These are phyloP conservation scores for Sesia apiformis DNA, from an alignment of 2,888 invertebrate species.

Conservation along the genomic window DNA sequence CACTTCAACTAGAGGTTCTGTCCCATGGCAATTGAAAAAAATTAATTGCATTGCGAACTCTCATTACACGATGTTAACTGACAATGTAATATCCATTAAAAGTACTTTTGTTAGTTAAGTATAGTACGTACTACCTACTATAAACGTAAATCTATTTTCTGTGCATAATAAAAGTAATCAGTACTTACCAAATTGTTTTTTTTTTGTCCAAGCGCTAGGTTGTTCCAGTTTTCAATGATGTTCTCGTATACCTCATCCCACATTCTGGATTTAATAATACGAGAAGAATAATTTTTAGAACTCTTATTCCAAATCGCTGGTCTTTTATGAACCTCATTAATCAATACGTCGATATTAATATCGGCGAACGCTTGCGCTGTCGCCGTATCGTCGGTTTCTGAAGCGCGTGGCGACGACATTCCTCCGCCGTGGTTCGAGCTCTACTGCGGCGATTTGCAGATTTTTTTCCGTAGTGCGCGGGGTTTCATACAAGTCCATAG, in stretches of 20 bases:
- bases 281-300: neutral
- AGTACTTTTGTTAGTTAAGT: too few species aligned
- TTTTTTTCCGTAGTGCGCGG: neutral
- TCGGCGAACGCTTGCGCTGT: neutral
- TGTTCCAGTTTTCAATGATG: neutral
- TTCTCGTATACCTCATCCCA: neutral
- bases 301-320: neutral
- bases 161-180: too few species aligned
- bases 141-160: too few species aligned
- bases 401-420: neutral
- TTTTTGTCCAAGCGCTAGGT: neutral
- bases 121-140: too few species aligned
- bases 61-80: too few species aligned
- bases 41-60: neutral
- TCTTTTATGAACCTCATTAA: neutral
- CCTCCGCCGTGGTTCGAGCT: neutral
- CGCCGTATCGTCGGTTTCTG: neutral
- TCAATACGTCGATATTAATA: neutral
- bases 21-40: constrained; percentile 9
- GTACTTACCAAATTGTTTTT: neutral
- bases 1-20: constrained; percentile 10
- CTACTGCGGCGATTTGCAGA: neutral
- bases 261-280: neutral
- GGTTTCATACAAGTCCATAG: neutral
- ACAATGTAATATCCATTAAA: too few species aligned